phyloP scores from a whole-genome alignment of 1,140 invertebrate species.

The Temnothorax longispinosus region DNA sequence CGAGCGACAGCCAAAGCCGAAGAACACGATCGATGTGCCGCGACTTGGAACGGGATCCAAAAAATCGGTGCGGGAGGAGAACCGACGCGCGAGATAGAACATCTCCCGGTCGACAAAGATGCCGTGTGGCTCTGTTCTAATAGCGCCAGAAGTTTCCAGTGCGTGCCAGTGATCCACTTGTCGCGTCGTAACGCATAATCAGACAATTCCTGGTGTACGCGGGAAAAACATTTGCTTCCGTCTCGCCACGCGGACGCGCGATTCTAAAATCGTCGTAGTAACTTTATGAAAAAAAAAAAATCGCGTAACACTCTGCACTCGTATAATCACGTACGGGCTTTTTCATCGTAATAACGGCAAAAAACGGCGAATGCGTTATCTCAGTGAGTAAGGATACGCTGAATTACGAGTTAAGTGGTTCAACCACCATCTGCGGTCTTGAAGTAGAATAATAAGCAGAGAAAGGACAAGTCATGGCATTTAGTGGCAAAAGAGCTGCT shows the following conservation, averaged over 20 bases:
- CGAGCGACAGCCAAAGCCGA: neutral
- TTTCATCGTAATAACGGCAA: neutral
- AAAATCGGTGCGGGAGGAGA: neutral
- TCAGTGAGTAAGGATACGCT: neutral
- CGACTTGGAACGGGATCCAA: neutral
- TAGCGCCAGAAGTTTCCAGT: neutral
- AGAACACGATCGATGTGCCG: neutral
- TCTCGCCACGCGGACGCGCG: neutral
- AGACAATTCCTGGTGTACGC: neutral
- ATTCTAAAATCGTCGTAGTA: neutral
- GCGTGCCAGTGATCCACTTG: constrained; percentile 55
- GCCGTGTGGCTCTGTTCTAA: constrained; percentile 1
- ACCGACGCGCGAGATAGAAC: neutral
- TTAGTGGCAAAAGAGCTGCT: neutral
- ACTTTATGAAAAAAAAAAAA: neutral
- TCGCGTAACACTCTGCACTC: neutral
- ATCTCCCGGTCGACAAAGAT: neutral
- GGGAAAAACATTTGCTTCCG: constrained; percentile 3
- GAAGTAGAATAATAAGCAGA: constrained; percentile 37
- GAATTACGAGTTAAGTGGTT: constrained; percentile 31
- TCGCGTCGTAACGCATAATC: constrained; percentile 21
- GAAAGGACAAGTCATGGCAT: constrained; percentile 43
- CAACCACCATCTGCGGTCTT: constrained; percentile 25
- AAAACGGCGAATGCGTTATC: neutral
- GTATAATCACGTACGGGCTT: neutral